Percentiles rank a stretch among this genome's conserved stretches.
These are phyloP conservation scores for Hipposideros larvatus DNA, from an alignment of 2,797 vertebrate species.

Conservation along the genomic window DNA sequence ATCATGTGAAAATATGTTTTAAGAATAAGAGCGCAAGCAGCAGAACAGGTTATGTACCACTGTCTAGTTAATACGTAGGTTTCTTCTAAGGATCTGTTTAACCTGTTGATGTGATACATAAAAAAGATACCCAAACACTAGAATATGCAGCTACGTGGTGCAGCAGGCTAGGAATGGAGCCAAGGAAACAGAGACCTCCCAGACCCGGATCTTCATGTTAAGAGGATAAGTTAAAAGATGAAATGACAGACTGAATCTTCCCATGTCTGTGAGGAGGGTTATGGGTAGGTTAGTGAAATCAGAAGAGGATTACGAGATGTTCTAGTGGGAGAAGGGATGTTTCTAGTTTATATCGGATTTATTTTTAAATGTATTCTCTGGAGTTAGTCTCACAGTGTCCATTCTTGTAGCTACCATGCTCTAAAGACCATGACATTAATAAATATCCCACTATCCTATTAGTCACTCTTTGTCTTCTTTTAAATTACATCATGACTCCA, in stretches of 20 bases:
- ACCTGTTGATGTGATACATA: not conserved
- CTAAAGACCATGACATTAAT: slow-evolving; percentile 2
- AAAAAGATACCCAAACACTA: not conserved
- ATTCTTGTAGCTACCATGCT: not conserved
- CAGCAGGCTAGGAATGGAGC: not conserved
- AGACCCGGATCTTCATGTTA: not conserved
- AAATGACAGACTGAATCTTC: not conserved
- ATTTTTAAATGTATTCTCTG: slow-evolving; percentile 36
- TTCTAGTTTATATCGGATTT: not conserved
- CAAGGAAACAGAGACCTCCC: not conserved
- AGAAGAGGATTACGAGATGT: not conserved
- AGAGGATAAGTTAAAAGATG: not conserved
- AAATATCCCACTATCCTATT: slow-evolving; percentile 40
- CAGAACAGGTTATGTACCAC: not conserved
- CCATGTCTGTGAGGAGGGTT: not conserved
- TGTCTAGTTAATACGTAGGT: not conserved
- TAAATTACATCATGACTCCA: not conserved
- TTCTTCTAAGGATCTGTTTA: slow-evolving; percentile 22
- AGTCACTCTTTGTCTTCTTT: slow-evolving; percentile 45
- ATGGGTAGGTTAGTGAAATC: not conserved
- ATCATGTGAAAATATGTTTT: slow-evolving; percentile 20
- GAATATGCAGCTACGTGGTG: not conserved
- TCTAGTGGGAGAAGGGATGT: not conserved
- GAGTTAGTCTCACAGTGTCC: not conserved
- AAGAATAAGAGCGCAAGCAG: slow-evolving; percentile 22